Conservation (phyloP, 2,888 invertebrate genomes). For the Perizoma flavofasciatum region DNA sequence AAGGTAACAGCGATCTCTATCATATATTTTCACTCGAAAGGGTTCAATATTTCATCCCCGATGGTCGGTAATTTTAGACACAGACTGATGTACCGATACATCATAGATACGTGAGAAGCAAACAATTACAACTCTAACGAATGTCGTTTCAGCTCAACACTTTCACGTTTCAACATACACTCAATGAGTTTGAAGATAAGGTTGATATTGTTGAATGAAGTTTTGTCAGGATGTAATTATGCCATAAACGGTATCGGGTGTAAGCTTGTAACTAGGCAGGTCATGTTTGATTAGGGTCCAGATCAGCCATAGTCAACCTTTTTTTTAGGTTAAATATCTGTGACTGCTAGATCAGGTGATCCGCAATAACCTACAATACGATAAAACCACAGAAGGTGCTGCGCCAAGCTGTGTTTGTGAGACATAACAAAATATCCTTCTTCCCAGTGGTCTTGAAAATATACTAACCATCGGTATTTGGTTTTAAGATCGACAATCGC, state of each 20-base stretch:
- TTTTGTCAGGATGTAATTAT: constrained; percentile 60
- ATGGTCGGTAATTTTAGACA: constrained; percentile 43
- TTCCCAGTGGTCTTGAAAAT: too few relatives aligned
- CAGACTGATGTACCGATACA: constrained; percentile 62
- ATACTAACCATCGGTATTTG: too few relatives aligned
- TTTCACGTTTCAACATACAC: constrained; percentile 7
- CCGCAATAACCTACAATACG: too few relatives aligned
- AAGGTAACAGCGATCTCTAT: not conserved
- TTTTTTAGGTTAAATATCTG: too few relatives aligned
- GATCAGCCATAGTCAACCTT: too few relatives aligned
- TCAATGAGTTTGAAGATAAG: constrained; percentile 5
- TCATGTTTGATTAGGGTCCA: constrained; percentile 64
- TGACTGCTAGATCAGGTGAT: too few relatives aligned
- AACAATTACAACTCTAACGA: constrained; percentile 52
- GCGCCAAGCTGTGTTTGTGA: too few relatives aligned
- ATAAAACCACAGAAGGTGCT: too few relatives aligned
- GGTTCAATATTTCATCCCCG: constrained; percentile 42
- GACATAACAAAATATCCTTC: too few relatives aligned
- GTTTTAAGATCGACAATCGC: too few relatives aligned
- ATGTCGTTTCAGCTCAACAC: constrained; percentile 32
- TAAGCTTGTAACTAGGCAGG: constrained; percentile 50
- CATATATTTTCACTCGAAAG: constrained; percentile 33
- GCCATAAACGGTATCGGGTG: constrained; percentile 55
- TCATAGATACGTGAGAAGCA: constrained; percentile 62
- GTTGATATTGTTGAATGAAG: constrained; percentile 15